phyloP scores from a whole-genome alignment of 2,888 invertebrate genomes.

The Fragum sueziense region DNA sequence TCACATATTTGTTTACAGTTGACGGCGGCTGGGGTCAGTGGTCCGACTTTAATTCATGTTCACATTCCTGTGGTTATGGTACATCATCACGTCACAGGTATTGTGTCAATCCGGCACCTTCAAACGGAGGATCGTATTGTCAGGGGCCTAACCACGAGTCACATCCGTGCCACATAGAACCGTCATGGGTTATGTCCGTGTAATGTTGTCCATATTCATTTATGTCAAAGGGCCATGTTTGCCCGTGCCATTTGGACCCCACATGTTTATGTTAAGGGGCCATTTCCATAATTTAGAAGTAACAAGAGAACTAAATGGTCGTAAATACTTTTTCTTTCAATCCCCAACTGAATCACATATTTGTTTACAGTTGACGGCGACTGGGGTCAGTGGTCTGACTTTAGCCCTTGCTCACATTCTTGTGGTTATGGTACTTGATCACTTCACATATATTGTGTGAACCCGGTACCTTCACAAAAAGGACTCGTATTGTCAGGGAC shows the following conservation, averaged over 20 bases:
- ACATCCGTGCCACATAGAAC: slow-evolving; percentile 32
- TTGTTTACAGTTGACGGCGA: slow-evolving; percentile 42
- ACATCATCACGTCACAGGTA: slow-evolving; percentile 36
- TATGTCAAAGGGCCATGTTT: neutral
- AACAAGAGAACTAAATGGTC: too few relatives aligned
- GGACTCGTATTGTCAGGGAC: slow-evolving; percentile 34
- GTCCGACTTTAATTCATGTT: slow-evolving; percentile 38
- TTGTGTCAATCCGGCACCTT: slow-evolving; percentile 47
- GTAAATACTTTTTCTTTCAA: too few relatives aligned
- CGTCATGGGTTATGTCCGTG: too few relatives aligned
- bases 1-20: neutral
- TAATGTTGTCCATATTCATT: too few relatives aligned
- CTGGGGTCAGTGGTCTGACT: slow-evolving; percentile 45
- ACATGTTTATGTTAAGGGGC: too few relatives aligned
- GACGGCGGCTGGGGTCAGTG: slow-evolving; percentile 8
- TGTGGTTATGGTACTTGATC: slow-evolving; percentile 40
- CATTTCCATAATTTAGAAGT: too few relatives aligned
- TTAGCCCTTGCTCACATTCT: slow-evolving; percentile 33
- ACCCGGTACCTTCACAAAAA: slow-evolving; percentile 46
- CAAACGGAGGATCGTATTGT: slow-evolving; percentile 43
- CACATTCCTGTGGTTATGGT: slow-evolving; percentile 41
- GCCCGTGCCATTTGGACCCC: neutral
- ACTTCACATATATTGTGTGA: slow-evolving; percentile 41
- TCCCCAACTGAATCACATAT: too few relatives aligned
- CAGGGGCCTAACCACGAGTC: slow-evolving; percentile 26